Evolutionary conservation across 1,140 invertebrate species (phyloP), one percentile per base, ranked within the genome.

Genomic region (Gryon sp.): DNA sequence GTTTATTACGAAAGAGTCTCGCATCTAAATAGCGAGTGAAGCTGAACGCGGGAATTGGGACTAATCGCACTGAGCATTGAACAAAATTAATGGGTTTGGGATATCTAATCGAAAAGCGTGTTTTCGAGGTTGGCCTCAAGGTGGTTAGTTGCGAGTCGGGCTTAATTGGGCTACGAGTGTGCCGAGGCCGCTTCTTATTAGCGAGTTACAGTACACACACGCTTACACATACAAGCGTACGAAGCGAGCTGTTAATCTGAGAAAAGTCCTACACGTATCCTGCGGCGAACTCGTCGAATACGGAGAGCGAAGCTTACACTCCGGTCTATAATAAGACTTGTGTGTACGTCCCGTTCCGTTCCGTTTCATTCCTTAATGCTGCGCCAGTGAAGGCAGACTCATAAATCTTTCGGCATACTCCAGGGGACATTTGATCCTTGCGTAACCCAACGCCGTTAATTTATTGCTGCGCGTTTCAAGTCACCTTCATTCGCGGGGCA

Each of bases 401-500:
- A 89, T 89, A 89, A 89, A 89, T 89, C 87, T 88, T 83, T 66
- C 73, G 82, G 84, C 84, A 87, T 89, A 88, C 87, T 88, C 86
- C 85, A 81, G 86, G 87, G 84, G 86, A 89, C 88, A 89, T 88
- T 89, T 88, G 88, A 89, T 89, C 88, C 88, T 89, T 88, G 88
- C 88, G 88, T 88, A 89, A 88, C 88, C 87, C 86, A 87, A 88
- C 86, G 87, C 86, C 84, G 86, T 88, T 89, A 89, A 89, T 89
- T 89, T 89, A 89, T 88, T 87, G 85, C 87, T 78, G 78, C 87
- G 84, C 86, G 85, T 87, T 88, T 88, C 86, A 86, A 87, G 87
- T 88, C 87, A 88, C 86, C 86, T 86, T 82, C 79, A 78, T 81
- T 78, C 80, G 82, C 83, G 84, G 82, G n/a, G 73, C 32, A 63